These are phyloP conservation scores for Ceramica pisi DNA, from an alignment of 2,888 invertebrate genomes.

Conservation along the genomic window DNA sequence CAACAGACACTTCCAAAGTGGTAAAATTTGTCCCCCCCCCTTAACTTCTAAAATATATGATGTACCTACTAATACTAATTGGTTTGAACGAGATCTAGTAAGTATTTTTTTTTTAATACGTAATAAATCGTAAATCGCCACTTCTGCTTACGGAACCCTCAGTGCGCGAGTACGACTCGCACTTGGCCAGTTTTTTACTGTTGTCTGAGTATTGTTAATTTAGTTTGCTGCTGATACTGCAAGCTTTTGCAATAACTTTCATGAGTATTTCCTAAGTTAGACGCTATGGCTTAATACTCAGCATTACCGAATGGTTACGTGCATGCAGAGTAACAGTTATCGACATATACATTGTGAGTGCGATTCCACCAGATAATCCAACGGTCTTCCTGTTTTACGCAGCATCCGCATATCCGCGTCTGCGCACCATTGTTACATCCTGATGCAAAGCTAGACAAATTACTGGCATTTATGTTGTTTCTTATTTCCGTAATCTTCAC, in stretches of 20 bases:
- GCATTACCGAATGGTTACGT: conserved; percentile 17
- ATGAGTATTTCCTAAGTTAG: not conserved
- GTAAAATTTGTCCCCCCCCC: too few relatives aligned
- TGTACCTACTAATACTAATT: too few relatives aligned
- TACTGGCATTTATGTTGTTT: conserved; percentile 46
- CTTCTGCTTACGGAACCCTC: too few relatives aligned
- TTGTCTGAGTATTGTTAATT: not conserved
- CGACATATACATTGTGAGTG: conserved; percentile 29
- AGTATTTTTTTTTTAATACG: too few relatives aligned
- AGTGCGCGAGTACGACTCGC: too few relatives aligned
- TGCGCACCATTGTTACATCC: conserved; percentile 54
- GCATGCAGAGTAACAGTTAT: conserved; percentile 25
- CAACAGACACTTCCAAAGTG: too few relatives aligned
- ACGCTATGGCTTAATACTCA: conserved; percentile 15
- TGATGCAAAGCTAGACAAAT: conserved; percentile 49
- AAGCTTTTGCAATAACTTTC: not conserved
- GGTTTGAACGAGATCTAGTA: too few relatives aligned
- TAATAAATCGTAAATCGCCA: too few relatives aligned
- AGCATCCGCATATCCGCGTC: conserved; percentile 52
- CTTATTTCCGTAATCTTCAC: conserved; percentile 44
- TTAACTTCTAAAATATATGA: too few relatives aligned
- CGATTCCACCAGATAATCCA: conserved; percentile 33
- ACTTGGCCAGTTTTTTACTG: too few relatives aligned
- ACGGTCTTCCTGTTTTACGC: conserved; percentile 52
- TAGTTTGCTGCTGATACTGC: not conserved